A percentile compares a stretch with the other conserved stretches of the same genome.
These are phyloP conservation scores for Desmophyllum pertusum DNA, from an alignment of 92 coral and sea anemone genomes.

Conservation along the genomic window DNA sequence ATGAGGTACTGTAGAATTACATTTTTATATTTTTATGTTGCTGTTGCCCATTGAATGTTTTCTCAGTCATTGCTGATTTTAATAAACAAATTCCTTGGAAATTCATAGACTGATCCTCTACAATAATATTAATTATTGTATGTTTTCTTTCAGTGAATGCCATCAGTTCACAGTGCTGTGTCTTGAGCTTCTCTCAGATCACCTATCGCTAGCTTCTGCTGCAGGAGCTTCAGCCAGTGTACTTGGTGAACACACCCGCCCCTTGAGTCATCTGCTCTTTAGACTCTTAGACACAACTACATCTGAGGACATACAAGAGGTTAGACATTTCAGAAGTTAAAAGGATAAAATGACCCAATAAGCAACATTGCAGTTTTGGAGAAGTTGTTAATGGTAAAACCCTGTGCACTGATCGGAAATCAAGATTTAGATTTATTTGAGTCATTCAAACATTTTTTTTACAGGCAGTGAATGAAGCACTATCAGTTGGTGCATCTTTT, in stretches of 20 bases:
- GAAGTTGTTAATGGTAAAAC: background rate
- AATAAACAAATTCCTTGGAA: too few species aligned
- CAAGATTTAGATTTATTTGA: too few species aligned
- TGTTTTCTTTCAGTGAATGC: conserved; percentile 58
- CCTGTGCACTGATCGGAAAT: background rate
- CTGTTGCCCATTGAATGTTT: background rate
- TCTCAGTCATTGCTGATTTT: background rate
- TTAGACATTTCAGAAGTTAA: conserved; percentile 3
- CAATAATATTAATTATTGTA: background rate
- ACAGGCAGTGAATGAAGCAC: conserved; percentile 84
- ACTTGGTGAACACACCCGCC: conserved; percentile 70
- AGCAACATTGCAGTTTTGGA: too few species aligned
- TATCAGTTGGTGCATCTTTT: conserved; percentile 86
- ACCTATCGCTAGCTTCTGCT: conserved; percentile 81
- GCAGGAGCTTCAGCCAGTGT: conserved; percentile 75
- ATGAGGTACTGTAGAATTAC: conserved; percentile 47
- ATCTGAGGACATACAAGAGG: conserved; percentile 79
- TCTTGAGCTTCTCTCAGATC: conserved; percentile 72
- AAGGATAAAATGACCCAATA: too few species aligned
- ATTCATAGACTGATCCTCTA: too few species aligned
- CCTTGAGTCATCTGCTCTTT: conserved; percentile 78
- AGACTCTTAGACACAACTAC: conserved; percentile 72
- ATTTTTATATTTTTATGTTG: too few species aligned
- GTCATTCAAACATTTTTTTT: too few species aligned
- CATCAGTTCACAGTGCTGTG: conserved; percentile 75